Base-by-base conservation (phyloP, 2,113 vertebrate species). In the Seriola quinqueradiata region DNA sequence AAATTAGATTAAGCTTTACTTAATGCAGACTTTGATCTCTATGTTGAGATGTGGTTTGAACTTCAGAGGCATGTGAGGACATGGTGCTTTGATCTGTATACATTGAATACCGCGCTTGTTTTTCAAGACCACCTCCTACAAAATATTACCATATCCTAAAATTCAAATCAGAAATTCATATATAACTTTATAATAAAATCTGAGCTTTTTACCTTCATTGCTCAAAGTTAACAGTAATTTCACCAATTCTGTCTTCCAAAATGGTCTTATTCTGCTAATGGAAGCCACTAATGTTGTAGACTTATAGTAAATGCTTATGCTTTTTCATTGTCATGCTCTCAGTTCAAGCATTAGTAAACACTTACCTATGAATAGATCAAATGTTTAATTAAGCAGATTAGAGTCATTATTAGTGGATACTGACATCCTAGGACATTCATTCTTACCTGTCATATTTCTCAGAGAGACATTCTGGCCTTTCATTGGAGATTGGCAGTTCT, bases 401-500 rank as follows among this genome's bases (percentile, higher is more conserved):
- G 2, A 28, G 28, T 28, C 28, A 28, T 28, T 28, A 2, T 28
- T 28, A 28, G 28, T 36, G 34, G 1, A 36, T 36, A 36, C 6
- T 6, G 2, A 32, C 2, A 50, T 13, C 32, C 5, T 11, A 14
- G 0, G 9, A 61, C 52, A 36, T 14, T 4, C 9, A 61, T 25
- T 69, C 82, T 91, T 95, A 99, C 98, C 98, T 99, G 97, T 99
- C 97, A 75, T 99, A 98, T 95, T 98, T 99, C 81, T 97, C 97
- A 57, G 96, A 97, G 64, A 99, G 97, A 94, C 97, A 99, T 3
- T 97, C 96, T 55, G 98, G 98, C 81, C 98, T 97, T 91, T 97
- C 96, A 88, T 97, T 99, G 55, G 98, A 99, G 89, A 97, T 90
- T 4, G 98, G 97, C 50, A 96, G 92, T 87, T 97, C 96, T 89